Conservation (phyloP, 2,797 vertebrate species). For the Cossypha heuglini region DNA sequence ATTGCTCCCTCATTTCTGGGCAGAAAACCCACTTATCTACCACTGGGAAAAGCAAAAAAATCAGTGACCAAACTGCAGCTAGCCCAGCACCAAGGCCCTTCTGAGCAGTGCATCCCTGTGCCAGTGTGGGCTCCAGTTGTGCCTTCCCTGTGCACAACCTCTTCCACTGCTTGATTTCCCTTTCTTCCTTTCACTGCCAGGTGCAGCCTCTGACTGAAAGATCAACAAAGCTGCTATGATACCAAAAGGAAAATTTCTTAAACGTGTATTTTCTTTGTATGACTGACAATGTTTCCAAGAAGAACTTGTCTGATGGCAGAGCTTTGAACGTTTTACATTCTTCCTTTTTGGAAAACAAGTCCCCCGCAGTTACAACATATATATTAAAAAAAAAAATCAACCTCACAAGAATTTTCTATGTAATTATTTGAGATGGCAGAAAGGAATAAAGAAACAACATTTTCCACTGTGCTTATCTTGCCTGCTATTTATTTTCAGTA, state of each 20-base stretch:
- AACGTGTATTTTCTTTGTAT: background rate
- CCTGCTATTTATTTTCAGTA: background rate
- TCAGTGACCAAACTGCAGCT: background rate
- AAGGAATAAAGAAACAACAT: background rate
- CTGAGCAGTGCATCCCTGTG: background rate
- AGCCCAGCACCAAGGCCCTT: rapidly evolving
- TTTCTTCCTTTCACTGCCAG: background rate
- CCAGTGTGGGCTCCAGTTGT: background rate
- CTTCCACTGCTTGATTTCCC: background rate
- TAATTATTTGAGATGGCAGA: background rate
- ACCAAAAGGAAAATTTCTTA: background rate
- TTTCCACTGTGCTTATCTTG: background rate
- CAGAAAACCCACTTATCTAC: background rate
- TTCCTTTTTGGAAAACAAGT: background rate
- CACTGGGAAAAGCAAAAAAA: background rate
- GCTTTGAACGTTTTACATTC: background rate
- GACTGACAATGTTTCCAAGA: background rate
- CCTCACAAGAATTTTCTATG: background rate
- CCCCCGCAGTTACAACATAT: background rate
- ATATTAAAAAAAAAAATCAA: background rate
- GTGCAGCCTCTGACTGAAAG: background rate
- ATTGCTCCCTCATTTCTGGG: background rate
- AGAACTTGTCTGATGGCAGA: background rate
- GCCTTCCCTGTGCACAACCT: background rate
- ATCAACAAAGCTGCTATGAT: background rate